Base-by-base conservation (phyloP, 1,140 invertebrate genomes). In the Neelides sp. region DNA sequence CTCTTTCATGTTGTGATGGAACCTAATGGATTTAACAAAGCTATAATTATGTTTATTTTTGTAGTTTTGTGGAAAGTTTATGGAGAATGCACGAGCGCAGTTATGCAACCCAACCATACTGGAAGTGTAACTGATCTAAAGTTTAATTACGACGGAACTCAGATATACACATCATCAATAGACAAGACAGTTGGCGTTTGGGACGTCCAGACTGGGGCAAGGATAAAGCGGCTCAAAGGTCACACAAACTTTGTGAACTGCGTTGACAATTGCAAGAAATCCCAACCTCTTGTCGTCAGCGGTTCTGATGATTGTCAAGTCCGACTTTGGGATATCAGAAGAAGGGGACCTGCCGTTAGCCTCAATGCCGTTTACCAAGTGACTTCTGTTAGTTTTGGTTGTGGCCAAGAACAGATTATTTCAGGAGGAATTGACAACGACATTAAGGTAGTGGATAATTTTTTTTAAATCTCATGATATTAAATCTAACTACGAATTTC, bases 341-440 rank as follows among this genome's bases (percentile, higher is more conserved):
- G 89, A 65, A 78, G 85, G 60, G 80, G 82, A 44, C 74, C 80
- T 5, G 74, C 79, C 20, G 74, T 81, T 23, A 83, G 80, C 1
- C 75, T 97, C 20, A 85, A 94, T 64, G 83, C 81, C 47, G 74
- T 74, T 0, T 97, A 84, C 68, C 79, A 79, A 69, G 82, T 97
- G 1, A 91, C 91, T 23, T 74, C 91, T 0, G 87, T 96, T 1
- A 78, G 85, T 8, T 98, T 98, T 66, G 95, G 91, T 66, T 94
- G 98, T 63, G 95, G 89, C 7, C 79, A 89, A 0, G 93, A 98
- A 65, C 89, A 94, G 70, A 68, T 83, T 30, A 69, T 83, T 73
- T 82, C 83, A 39, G 91, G 83, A 32, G 95, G 96, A 3, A 88
- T 99, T 41, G 96, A 99, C 67, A 99, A 99, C 70, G 85, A 94